These are phyloP conservation scores for Falco naumanni DNA, from an alignment of 2,797 vertebrate genomes.

Conservation along the genomic window DNA sequence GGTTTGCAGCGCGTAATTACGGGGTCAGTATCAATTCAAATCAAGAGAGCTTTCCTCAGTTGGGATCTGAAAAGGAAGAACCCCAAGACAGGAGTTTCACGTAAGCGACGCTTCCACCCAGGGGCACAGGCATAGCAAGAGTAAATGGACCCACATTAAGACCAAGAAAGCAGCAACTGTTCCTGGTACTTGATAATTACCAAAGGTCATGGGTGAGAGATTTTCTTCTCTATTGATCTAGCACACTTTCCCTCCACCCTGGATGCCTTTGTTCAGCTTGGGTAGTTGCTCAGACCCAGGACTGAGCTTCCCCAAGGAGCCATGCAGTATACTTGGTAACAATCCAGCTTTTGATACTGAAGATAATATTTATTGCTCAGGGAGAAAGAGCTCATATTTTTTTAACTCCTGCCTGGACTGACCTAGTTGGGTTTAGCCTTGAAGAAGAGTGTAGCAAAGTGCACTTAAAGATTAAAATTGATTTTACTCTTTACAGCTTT, in stretches of 20 bases:
- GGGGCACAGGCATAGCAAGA: neutral
- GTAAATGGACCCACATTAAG: neutral
- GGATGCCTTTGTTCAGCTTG: neutral
- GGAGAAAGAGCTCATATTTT: conserved; percentile 7
- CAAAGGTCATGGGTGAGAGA: neutral
- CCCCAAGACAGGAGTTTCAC: neutral
- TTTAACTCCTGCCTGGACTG: conserved; percentile 34
- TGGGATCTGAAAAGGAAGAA: neutral
- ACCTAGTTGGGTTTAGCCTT: conserved; percentile 47
- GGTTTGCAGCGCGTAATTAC: neutral
- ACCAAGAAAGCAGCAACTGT: neutral
- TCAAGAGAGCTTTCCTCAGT: neutral
- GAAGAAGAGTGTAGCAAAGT: conserved; percentile 22
- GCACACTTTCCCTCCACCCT: neutral
- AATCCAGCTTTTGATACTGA: conserved; percentile 20
- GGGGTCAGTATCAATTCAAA: neutral
- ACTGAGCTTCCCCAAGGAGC: conserved; percentile 8
- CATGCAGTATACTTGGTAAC: neutral
- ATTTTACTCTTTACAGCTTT: conserved; percentile 54
- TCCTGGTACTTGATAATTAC: neutral
- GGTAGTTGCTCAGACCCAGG: neutral
- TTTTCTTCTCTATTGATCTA: conserved; percentile 1
- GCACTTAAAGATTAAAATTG: conserved; percentile 60
- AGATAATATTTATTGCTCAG: conserved; percentile 15
- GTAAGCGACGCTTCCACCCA: neutral